Conservation (phyloP, 1,140 invertebrate species). For the Lepidurus apus region DNA sequence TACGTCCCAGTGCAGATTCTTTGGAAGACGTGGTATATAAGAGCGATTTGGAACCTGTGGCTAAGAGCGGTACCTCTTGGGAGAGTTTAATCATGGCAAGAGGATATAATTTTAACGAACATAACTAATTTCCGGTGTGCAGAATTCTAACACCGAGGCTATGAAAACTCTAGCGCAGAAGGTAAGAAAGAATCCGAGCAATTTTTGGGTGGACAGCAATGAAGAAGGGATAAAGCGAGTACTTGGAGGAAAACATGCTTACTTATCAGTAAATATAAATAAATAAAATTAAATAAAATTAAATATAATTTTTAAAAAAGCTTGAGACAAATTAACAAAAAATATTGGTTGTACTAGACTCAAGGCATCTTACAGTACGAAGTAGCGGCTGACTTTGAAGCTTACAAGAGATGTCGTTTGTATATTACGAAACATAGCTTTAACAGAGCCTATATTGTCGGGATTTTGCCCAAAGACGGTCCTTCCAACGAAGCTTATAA, state of each 20-base stretch:
- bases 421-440: conserved; percentile 4
- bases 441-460: background rate
- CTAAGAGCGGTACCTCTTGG: background rate
- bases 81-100: background rate
- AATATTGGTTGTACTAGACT: background rate
- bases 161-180: background rate
- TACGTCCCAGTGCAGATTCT: conserved; percentile 11
- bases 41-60: background rate
- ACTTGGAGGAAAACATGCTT: background rate
- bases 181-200: background rate
- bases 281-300: too few relatives aligned
- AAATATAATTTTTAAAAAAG: background rate
- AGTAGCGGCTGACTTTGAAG: background rate
- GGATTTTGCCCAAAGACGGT: background rate
- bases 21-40: conserved; percentile 1
- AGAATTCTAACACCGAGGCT: background rate
- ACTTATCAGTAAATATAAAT: background rate
- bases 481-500: background rate
- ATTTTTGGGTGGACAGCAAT: background rate
- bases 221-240: background rate
- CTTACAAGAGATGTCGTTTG: background rate
- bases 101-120: too few relatives aligned
- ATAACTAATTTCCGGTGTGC: background rate
- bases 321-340: background rate
- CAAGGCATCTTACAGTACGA: background rate